phyloP scores from a whole-genome alignment of 2,888 invertebrate species.

The Diplazon laetatorius region DNA sequence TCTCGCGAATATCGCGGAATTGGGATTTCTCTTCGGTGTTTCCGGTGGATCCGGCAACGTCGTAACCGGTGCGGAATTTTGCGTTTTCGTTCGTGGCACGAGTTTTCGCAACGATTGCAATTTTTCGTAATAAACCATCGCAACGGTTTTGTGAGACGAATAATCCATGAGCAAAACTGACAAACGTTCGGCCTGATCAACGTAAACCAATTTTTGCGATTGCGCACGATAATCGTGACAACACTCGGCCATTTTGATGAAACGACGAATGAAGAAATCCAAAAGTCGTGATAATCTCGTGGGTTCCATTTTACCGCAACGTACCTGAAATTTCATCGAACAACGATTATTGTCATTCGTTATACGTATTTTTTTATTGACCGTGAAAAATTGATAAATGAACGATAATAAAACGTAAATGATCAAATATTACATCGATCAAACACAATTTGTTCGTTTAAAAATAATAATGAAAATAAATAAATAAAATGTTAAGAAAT shows the following conservation, averaged over 20 bases:
- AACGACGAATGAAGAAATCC: constrained; percentile 89
- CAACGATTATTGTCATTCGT: constrained; percentile 26
- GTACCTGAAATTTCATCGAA: constrained; percentile 74
- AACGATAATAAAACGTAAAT: too few relatives aligned
- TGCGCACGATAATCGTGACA: constrained; percentile 86
- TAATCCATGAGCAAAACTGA: constrained; percentile 86
- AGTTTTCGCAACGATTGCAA: constrained; percentile 80
- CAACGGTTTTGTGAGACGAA: constrained; percentile 84
- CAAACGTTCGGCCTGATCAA: constrained; percentile 88
- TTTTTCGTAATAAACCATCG: constrained; percentile 84
- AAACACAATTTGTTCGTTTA: too few relatives aligned
- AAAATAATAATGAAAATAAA: too few relatives aligned
- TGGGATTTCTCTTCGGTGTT: constrained; percentile 75
- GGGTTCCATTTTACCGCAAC: constrained; percentile 84
- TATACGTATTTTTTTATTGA: too few relatives aligned
- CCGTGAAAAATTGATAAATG: too few relatives aligned
- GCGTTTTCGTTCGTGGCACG: constrained; percentile 14
- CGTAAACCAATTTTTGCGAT: constrained; percentile 86
- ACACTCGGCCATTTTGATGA: constrained; percentile 87
- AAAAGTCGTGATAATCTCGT: constrained; percentile 86
- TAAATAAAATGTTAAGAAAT: too few relatives aligned
- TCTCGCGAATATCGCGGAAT: constrained; percentile 70
- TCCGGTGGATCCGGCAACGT: constrained; percentile 68
- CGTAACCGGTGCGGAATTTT: not conserved
- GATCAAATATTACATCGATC: too few relatives aligned